These are phyloP conservation scores for Sipha flava DNA, from an alignment of 1,140 invertebrate species.

Conservation along the genomic window DNA sequence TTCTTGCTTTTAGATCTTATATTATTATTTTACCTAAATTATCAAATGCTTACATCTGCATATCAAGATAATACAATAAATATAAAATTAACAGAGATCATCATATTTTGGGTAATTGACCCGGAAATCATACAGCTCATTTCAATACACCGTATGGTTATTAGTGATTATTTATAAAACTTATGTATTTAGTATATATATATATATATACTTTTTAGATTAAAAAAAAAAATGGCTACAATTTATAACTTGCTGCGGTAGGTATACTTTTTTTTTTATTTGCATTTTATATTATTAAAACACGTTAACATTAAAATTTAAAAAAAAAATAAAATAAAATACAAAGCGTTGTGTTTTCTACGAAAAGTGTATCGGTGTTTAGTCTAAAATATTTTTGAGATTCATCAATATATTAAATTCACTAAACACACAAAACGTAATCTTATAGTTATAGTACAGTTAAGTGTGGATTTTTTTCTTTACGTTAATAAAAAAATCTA, in stretches of 20 bases:
- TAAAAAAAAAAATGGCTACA: no score
- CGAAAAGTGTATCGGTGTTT: background rate
- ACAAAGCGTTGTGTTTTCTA: background rate
- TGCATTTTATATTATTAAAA: background rate
- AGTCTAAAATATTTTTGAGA: background rate
- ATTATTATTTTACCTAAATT: no score
- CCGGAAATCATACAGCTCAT: background rate
- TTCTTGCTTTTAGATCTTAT: no score
- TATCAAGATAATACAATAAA: background rate
- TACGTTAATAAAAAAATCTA: no score
- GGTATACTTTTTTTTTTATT: background rate
- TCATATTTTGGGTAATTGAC: background rate
- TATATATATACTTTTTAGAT: no score
- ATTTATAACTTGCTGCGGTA: constrained; percentile 14
- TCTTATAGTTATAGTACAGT: no score
- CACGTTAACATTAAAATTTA: constrained; percentile 4
- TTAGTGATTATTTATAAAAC: no score
- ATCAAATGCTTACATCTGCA: no score
- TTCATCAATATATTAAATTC: background rate
- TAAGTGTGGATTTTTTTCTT: no score
- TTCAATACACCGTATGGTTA: no score
- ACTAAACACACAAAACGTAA: background rate
- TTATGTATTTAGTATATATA: no score
- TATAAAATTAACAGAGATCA: background rate
- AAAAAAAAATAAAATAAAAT: background rate